Evolutionary conservation across 2,797 vertebrate species (phyloP), one percentile per base, ranked within the genome.

Genomic region (Sebastes matsubarae): DNA sequence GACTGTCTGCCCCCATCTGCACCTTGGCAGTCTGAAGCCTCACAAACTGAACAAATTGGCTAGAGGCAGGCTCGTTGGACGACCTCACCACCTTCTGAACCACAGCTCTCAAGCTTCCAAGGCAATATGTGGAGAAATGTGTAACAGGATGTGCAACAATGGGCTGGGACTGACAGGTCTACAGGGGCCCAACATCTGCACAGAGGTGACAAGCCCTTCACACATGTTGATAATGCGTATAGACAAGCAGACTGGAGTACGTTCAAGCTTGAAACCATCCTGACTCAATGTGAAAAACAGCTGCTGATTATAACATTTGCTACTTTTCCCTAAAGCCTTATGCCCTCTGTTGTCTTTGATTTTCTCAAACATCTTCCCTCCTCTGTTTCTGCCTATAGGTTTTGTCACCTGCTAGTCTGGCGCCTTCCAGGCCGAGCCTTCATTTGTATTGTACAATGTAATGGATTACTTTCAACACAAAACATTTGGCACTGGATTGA

Each of bases 1-100:
- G 63, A 61, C 54, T 55, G 22, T 27, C 30, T 2, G 50, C 68
- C 68, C 66, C 29, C 65, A 77, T 74, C 79, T 82, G 75, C 3
- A 24, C 16, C 50, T 30, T 38, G 42, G 68, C 67, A 80, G 61
- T 11, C 71, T 55, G 64, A 85, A 50, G 27, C 54, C 60, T 67
- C 4, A 9, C 67, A 83, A 58, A 85, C 60, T 52, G 70, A 87
- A 58, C 63, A 72, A 68, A 81, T 54, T 79, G 58, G 77, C 72
- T 60, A 8, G 10, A 46, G 70, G 16, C 27, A 1, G 46, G 18
- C 52, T 71, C 18, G 22, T 5, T 72, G 55, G 65, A 76, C 65
- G 74, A 83, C 72, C 68, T 55, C 57, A 2, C 22, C 57, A 34
- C 63, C 68, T 30, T 57, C 36, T 18, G 42, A 77, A 61, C 24